These are phyloP conservation scores for Frieseomelitta varia DNA, from an alignment of 1,140 invertebrate genomes.

Conservation along the genomic window DNA sequence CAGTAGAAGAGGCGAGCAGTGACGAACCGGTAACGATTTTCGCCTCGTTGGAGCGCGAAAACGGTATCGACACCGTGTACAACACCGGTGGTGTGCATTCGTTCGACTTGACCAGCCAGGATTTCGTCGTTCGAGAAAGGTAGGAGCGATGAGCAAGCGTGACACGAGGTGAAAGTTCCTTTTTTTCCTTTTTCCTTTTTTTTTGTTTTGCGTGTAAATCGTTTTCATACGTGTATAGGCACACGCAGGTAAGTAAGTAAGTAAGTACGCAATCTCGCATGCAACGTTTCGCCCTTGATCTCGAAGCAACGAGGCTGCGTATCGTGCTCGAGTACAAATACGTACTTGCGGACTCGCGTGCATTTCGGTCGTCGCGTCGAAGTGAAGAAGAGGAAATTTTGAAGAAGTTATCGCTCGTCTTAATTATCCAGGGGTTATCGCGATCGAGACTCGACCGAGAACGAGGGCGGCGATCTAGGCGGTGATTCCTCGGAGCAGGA, in stretches of 20 bases:
- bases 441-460: constrained; percentile 25
- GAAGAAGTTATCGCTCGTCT: neutral
- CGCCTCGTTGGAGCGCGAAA: constrained; percentile 53
- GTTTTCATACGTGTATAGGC: no score
- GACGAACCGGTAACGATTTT: constrained; percentile 62
- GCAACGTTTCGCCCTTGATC: neutral
- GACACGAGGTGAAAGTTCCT: no score
- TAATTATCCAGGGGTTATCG: constrained; percentile 58
- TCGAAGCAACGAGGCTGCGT: neutral
- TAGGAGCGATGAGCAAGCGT: constrained; percentile 28
- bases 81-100: constrained; percentile 49
- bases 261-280: neutral
- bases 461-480: constrained; percentile 51
- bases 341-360: no score
- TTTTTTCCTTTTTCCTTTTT: no score
- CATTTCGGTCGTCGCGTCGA: neutral
- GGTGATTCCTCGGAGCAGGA: constrained; percentile 52
- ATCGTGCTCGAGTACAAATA: no score
- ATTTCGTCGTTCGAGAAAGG: constrained; percentile 70
- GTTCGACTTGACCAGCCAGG: constrained; percentile 61
- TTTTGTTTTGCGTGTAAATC: no score
- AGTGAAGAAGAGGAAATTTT: neutral
- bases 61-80: constrained; percentile 53
- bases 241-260: no score
- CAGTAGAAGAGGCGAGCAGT: constrained; percentile 67